phyloP scores from a whole-genome alignment of 1,140 invertebrate species.

The Arion vulgaris region DNA sequence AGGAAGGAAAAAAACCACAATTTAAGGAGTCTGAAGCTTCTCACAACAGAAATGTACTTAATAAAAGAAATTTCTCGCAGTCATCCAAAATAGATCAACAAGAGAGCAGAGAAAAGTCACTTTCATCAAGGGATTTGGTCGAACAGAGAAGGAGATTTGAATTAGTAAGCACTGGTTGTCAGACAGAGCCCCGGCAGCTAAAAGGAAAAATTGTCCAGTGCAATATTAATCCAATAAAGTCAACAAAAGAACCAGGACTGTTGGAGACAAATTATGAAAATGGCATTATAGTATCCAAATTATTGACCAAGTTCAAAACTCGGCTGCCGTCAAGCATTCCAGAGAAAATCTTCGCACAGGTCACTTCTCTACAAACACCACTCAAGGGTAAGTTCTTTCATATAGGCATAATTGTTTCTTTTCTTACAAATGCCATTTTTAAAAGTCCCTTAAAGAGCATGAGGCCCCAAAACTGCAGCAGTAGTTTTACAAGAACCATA shows the following conservation, averaged over 20 bases:
- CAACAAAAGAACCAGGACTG: too few species aligned
- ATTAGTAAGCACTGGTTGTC: neutral
- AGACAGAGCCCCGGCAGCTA: constrained; percentile 10
- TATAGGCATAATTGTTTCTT: too few species aligned
- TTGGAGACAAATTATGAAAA: neutral
- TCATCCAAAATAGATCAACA: neutral
- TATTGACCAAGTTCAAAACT: constrained; percentile 1
- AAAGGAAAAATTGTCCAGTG: constrained; percentile 41
- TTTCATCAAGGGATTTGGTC: constrained; percentile 2
- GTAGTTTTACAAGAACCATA: too few species aligned
- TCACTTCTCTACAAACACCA: constrained; percentile 15
- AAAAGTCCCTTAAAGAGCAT: too few species aligned
- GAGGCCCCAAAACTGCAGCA: too few species aligned
- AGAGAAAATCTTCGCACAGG: constrained; percentile 3
- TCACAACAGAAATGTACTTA: neutral
- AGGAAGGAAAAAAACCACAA: neutral
- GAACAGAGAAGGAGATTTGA: neutral
- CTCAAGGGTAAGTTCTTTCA: neutral
- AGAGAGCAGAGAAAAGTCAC: neutral
- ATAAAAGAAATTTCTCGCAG: neutral
- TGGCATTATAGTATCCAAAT: neutral
- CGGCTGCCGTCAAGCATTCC: constrained; percentile 28
- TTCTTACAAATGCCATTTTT: too few species aligned
- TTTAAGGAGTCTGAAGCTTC: neutral
- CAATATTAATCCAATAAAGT: constrained; percentile 27